Evolutionary conservation across 2,113 vertebrate species (phyloP).

Genomic region (Ivindomyrus marchei): DNA sequence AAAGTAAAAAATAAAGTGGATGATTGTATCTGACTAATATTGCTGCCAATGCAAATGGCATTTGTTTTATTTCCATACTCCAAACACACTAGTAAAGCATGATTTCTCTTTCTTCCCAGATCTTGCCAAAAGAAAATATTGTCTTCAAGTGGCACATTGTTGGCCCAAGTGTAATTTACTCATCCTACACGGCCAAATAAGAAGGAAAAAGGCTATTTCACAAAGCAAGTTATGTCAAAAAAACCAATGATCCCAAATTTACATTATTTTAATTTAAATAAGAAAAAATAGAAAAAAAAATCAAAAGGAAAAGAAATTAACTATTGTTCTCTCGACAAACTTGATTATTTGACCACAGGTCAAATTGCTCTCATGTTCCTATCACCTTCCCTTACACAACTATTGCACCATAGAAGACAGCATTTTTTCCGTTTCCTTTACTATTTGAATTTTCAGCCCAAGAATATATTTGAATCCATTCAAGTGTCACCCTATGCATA

Average conservation of each 20-base stretch:
- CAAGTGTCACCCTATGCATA: background rate
- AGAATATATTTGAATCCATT: slow-evolving; percentile 3
- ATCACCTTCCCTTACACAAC: background rate
- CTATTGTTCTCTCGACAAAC: background rate
- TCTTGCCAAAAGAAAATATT: background rate
- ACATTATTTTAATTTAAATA: background rate
- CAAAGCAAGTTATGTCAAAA: background rate
- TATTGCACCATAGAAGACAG: background rate
- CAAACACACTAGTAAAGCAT: background rate
- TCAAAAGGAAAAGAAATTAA: background rate
- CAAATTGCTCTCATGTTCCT: background rate
- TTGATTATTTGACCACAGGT: background rate
- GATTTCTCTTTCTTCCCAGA: background rate
- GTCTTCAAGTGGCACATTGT: background rate
- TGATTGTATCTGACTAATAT: background rate
- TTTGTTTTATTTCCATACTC: background rate
- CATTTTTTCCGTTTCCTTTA: background rate
- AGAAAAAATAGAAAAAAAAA: background rate
- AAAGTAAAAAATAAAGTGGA: background rate
- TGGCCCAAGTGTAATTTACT: background rate
- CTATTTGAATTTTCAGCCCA: background rate
- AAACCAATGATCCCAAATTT: background rate
- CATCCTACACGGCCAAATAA: background rate
- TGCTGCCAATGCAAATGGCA: background rate
- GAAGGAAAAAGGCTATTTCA: background rate